Evolutionary conservation across 2,113 vertebrate species (phyloP), one percentile per base, ranked within the genome.

Genomic region (Corythoichthys intestinalis): DNA sequence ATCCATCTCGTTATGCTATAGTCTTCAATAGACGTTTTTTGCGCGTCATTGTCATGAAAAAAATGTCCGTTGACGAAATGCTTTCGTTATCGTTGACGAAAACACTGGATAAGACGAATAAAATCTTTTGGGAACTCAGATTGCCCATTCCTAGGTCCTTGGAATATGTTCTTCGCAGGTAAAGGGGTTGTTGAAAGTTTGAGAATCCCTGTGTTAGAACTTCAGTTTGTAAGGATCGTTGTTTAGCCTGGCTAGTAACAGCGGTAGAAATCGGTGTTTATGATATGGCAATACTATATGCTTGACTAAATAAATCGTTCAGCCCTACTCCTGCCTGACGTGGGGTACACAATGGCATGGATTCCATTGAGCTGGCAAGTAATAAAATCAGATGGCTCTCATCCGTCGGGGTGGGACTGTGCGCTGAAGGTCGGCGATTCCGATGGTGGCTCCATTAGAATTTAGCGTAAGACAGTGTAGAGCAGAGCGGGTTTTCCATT

Each of bases 391-490:
- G 76, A 15, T 72, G 0, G 71, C 79, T 79, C 76, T 72, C 75
- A 65, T 77, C 70, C 81, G 63, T 54, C 72, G 2, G 15, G 74
- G 83, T 74, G 71, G 77, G 69, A 20, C 12, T 0, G 74, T 78
- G 58, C 68, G 82, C 73, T 65, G 28, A 88, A 88, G 89, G 89
- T 89, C 76, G 76, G 81, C 88, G 89, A 89, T 91, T 87, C 89
- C 89, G 66, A 73, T 78, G 87, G 88, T 89, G 89, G 89, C 87
- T 89, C 87, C 86, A 74, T 58, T 88, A 83, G 87, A 84, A 86
- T 37, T 38, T 6, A 77, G 58, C 60, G 74, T 17, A 47, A 60
- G 41, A 15, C 78, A 75, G 28, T 84, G 87, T 79, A 69, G 86
- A 86, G 86, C 80, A 81, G 2, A 73, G 1, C 44, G 37, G 78